Conservation (phyloP, 2,888 invertebrate genomes). For the Cantharis nigra region DNA sequence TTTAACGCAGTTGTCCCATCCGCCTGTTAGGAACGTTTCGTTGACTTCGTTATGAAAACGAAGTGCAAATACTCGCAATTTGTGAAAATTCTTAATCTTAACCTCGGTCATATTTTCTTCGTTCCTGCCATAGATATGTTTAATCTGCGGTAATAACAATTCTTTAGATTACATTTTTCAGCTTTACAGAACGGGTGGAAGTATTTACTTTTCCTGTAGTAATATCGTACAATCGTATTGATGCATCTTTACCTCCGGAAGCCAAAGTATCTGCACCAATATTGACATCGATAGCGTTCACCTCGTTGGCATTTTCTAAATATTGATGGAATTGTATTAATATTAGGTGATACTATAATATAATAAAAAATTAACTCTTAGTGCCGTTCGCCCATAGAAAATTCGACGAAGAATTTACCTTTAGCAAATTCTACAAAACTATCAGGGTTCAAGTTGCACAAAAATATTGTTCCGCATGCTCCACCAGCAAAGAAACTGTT, state of each 20-base stretch:
- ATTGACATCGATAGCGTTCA: constrained; percentile 50
- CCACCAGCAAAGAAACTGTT: constrained; percentile 47
- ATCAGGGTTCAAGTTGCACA: constrained; percentile 41
- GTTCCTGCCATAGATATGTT: neutral
- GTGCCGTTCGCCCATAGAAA: too few species aligned
- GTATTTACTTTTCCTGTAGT: constrained; percentile 44
- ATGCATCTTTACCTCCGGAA: constrained; percentile 52
- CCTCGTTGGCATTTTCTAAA: constrained; percentile 50
- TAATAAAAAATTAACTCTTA: too few species aligned
- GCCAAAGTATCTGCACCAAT: constrained; percentile 40
- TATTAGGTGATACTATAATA: too few species aligned
- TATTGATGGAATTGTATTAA: neutral
- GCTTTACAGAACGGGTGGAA: neutral
- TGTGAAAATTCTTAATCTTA: constrained; percentile 39
- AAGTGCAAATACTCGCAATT: constrained; percentile 48
- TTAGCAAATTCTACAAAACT: constrained; percentile 41
- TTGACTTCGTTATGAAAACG: constrained; percentile 56
- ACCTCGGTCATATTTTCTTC: neutral
- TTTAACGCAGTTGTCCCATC: constrained; percentile 63
- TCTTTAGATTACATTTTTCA: neutral
- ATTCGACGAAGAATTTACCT: constrained; percentile 35
- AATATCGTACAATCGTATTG: constrained; percentile 49
- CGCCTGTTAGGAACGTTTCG: constrained; percentile 58
- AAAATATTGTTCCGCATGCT: constrained; percentile 47
- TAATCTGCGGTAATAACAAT: neutral